Percentiles rank a stretch among this genome's conserved stretches.
These are phyloP conservation scores for Polyommatus iphigenia DNA, from an alignment of 2,888 invertebrate genomes.

Conservation along the genomic window DNA sequence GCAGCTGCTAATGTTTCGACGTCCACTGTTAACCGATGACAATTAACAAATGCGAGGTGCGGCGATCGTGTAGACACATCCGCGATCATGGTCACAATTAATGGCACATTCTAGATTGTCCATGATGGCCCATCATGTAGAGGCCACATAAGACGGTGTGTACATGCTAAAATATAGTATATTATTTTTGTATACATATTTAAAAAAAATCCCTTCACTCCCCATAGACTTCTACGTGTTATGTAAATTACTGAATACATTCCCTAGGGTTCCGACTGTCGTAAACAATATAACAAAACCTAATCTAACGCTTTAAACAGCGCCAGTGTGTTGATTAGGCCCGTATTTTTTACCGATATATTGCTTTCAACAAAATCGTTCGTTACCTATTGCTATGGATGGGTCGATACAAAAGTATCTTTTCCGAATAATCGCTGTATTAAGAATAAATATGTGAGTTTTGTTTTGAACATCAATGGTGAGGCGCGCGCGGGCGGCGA, in stretches of 20 bases:
- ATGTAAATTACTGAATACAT: slow-evolving; percentile 27
- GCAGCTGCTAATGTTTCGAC: no score
- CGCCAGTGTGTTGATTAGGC: slow-evolving; percentile 9
- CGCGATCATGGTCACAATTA: no score
- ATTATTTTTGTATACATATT: slow-evolving; percentile 27
- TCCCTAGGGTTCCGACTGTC: slow-evolving; percentile 23
- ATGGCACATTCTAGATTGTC: no score
- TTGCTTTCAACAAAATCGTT: not conserved
- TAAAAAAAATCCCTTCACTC: slow-evolving; percentile 16
- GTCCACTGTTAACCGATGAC: no score
- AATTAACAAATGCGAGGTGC: no score
- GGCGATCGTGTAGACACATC: no score
- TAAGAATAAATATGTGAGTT: not conserved
- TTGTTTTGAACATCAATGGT: not conserved
- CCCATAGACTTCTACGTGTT: slow-evolving; percentile 26
- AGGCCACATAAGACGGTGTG: not conserved
- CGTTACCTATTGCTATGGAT: slow-evolving; percentile 5
- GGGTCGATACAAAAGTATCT: slow-evolving; percentile 5
- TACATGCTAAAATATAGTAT: slow-evolving; percentile 28
- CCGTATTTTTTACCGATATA: slow-evolving; percentile 1
- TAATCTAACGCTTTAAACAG: slow-evolving; percentile 22
- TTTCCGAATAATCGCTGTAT: not conserved
- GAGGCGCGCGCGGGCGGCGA: not conserved
- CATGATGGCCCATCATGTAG: no score
- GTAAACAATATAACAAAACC: slow-evolving; percentile 7